phyloP scores from a whole-genome alignment of 92 coral and sea anemone species.

The Phenganax marumi region DNA sequence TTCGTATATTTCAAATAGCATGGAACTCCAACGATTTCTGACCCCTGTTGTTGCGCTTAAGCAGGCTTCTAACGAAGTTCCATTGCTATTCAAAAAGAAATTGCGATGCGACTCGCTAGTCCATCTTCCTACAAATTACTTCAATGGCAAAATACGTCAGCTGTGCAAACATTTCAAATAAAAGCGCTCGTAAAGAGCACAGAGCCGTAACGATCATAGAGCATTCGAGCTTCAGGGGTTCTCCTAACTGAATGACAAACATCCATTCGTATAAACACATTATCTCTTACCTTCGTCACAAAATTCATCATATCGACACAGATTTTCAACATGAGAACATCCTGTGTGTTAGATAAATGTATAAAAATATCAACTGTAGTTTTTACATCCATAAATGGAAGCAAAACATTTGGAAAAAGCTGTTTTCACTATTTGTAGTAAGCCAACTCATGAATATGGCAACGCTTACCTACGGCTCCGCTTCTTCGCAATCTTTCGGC shows the following conservation, averaged over 20 bases:
- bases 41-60: not conserved
- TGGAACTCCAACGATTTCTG: not conserved
- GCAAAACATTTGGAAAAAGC: not conserved
- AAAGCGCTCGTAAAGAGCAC: no score
- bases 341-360: not conserved
- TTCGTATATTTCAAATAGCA: not conserved
- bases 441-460: not conserved
- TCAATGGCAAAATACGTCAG: not conserved
- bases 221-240: no score
- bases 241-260: no score
- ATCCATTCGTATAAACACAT: not conserved
- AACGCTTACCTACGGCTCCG: constrained; percentile 17
- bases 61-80: not conserved
- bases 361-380: not conserved
- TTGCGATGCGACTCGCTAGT: not conserved
- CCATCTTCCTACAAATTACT: not conserved
- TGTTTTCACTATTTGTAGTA: not conserved
- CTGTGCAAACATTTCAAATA: no score
- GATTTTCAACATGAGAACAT: constrained; percentile 9
- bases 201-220: no score
- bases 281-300: constrained; percentile 17
- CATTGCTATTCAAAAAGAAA: no score
- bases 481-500: not conserved
- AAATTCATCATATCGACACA: constrained; percentile 18
- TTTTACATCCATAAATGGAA: not conserved